Evolutionary conservation across 2,888 invertebrate species (phyloP), one percentile per base, ranked within the genome.

Genomic region (Erebia palarica): DNA sequence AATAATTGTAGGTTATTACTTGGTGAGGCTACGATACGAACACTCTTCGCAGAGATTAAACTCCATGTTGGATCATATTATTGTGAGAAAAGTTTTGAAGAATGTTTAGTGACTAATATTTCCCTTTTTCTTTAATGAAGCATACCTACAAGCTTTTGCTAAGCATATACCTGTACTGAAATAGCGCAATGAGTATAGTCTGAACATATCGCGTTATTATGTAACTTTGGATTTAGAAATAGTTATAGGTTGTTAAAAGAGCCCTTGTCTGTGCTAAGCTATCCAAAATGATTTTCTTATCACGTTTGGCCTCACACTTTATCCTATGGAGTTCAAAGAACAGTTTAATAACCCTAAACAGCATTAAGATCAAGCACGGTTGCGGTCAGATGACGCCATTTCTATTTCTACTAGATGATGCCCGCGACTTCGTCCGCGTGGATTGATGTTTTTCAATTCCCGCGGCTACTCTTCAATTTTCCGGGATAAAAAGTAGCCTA

Each of bases 391-490:
- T 80, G 79, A 82, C 81, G 75, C 82, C 81, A 87, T 90, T 90
- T 86, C 86, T 86, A 90, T 90, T 89, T 87, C 87, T 86, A 88
- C n/a, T n/a, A n/a, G n/a, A n/a, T n/a, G n/a, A n/a, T n/a, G n/a
- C n/a, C n/a, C n/a, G n/a, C n/a, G n/a, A n/a, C n/a, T n/a, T n/a
- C n/a, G n/a, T n/a, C n/a, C n/a, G n/a, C n/a, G n/a, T n/a, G n/a
- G n/a, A n/a, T n/a, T n/a, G n/a, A n/a, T n/a, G n/a, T n/a, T n/a
- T n/a, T n/a, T n/a, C n/a, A n/a, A n/a, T n/a, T n/a, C n/a, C n/a
- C n/a, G n/a, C n/a, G n/a, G n/a, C n/a, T n/a, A n/a, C n/a, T n/a
- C n/a, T n/a, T n/a, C n/a, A n/a, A n/a, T n/a, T n/a, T n/a, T n/a
- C n/a, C n/a, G n/a, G n/a, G n/a, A n/a, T n/a, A n/a, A n/a, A n/a